phyloP scores from a whole-genome alignment of 2,113 vertebrate species.

The Galbula dea region DNA sequence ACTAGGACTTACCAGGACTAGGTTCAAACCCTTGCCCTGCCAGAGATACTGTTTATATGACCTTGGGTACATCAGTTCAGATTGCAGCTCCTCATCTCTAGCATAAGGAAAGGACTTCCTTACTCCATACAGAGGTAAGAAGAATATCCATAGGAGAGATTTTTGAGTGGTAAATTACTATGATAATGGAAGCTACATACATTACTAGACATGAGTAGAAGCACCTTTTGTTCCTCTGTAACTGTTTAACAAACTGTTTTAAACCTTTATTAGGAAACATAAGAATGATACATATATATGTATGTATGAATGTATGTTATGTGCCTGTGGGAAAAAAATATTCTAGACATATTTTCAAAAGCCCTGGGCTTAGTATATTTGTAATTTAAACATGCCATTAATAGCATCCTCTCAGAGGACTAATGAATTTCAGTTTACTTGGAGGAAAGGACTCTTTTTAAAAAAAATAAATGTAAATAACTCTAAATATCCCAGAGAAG shows the following conservation, averaged over 20 bases:
- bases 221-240: background rate
- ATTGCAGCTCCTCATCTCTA: background rate
- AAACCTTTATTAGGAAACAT: background rate
- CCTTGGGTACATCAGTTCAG: background rate
- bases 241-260: background rate
- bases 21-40: background rate
- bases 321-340: background rate
- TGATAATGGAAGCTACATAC: background rate
- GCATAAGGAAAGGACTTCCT: background rate
- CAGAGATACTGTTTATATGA: background rate
- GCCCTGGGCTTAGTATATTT: background rate
- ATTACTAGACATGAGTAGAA: background rate
- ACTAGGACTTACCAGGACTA: background rate
- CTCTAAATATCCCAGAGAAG: background rate
- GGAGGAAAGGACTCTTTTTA: background rate
- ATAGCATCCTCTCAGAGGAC: background rate
- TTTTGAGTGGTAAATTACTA: background rate
- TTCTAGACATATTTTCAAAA: background rate
- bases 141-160: background rate
- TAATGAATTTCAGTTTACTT: background rate
- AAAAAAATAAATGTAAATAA: background rate
- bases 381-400: background rate
- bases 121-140: background rate
- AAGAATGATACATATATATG: background rate
- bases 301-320: background rate